Percentiles rank a stretch among this genome's conserved stretches.
Conservation (phyloP, 2,113 vertebrate genomes). For the Ondatra zibethicus region DNA sequence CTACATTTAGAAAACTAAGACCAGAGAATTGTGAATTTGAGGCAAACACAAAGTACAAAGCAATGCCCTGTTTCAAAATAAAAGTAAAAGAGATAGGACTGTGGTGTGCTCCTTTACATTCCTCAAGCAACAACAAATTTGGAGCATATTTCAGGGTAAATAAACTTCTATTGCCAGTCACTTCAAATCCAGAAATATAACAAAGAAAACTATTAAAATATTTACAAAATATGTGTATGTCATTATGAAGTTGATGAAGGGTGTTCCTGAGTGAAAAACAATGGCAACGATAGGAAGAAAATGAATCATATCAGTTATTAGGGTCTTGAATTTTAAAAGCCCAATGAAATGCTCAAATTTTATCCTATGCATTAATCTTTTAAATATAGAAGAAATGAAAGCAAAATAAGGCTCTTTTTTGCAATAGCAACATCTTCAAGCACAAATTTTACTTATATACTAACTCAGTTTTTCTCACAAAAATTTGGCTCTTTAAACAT, state of each 20-base stretch:
- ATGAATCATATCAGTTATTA: neutral
- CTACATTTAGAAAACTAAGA: neutral
- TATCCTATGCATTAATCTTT: neutral
- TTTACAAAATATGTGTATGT: neutral
- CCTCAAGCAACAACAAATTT: neutral
- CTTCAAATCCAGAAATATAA: neutral
- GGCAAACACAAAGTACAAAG: neutral
- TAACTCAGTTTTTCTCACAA: neutral
- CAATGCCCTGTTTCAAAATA: neutral
- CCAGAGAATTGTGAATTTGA: neutral
- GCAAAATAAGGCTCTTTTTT: neutral
- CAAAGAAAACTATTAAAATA: neutral
- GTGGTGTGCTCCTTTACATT: neutral
- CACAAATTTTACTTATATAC: neutral
- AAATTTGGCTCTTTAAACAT: neutral
- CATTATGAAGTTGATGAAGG: neutral
- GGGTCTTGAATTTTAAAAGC: neutral
- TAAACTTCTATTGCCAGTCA: neutral
- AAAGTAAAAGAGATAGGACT: neutral
- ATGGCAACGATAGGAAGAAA: neutral
- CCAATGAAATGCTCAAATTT: neutral
- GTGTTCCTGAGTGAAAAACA: neutral
- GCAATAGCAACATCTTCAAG: neutral
- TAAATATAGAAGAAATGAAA: neutral
- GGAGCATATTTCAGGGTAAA: neutral